These are phyloP conservation scores for Platichthys stellatus DNA, from an alignment of 2,113 vertebrate species.

Conservation along the genomic window DNA sequence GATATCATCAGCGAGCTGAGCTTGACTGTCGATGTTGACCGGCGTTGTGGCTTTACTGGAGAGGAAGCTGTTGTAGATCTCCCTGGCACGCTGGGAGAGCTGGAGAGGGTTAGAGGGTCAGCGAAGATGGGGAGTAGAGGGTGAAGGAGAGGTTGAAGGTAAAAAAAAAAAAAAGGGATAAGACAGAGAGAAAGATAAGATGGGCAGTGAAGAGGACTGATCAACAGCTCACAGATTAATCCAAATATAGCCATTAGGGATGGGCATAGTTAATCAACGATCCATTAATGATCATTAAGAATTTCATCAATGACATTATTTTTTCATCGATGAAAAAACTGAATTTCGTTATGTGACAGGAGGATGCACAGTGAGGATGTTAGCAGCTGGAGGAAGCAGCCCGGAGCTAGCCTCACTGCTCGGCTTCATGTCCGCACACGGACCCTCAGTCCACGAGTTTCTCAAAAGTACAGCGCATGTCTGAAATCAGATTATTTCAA, in stretches of 20 bases:
- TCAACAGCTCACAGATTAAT: not conserved
- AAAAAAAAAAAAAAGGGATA: not conserved
- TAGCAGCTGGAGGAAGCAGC: no score
- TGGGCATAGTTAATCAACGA: no score
- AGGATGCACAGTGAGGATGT: no score
- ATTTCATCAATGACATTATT: no score
- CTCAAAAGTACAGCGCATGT: no score
- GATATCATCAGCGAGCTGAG: conserved; percentile 93
- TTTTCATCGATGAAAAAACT: no score
- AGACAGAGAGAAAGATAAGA: not conserved
- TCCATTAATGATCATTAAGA: no score
- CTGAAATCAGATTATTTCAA: not conserved
- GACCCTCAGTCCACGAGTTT: no score
- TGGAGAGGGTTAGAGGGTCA: conserved; percentile 26
- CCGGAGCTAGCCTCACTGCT: no score
- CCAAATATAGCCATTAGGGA: no score
- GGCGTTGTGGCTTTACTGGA: conserved; percentile 97
- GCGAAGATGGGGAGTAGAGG: not conserved
- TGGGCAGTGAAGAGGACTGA: not conserved
- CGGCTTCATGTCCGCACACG: no score
- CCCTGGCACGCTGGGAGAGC: conserved; percentile 94
- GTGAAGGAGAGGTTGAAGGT: not conserved
- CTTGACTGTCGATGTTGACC: conserved; percentile 98
- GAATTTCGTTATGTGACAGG: no score
- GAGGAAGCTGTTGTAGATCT: conserved; percentile 96